These are phyloP conservation scores for Patagioenas fasciata DNA, from an alignment of 2,113 vertebrate species.

Conservation along the genomic window DNA sequence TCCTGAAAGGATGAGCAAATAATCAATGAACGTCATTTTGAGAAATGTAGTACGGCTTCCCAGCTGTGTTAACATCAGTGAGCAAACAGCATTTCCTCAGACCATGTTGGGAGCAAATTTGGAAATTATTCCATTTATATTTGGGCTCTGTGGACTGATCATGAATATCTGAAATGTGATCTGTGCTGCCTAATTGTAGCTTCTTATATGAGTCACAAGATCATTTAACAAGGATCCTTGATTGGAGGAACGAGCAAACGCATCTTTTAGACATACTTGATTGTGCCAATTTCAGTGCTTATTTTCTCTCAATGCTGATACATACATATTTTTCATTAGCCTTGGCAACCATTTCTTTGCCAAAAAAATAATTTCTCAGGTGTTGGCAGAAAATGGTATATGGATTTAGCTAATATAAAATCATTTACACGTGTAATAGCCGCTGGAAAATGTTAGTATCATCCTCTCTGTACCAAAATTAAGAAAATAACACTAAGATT, in stretches of 20 bases:
- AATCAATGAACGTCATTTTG: neutral
- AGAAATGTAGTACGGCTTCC: neutral
- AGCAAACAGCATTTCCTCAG: neutral
- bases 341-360: neutral
- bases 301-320: neutral
- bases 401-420: neutral
- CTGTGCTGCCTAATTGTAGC: slow-evolving; percentile 18
- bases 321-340: neutral
- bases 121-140: neutral
- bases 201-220: slow-evolving; percentile 6
- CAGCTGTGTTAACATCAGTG: neutral
- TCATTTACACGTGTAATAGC: neutral
- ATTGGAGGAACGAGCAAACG: slow-evolving; percentile 4
- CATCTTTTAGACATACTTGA: neutral
- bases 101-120: neutral
- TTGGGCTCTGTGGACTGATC: neutral
- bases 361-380: neutral
- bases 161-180: neutral
- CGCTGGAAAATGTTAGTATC: neutral
- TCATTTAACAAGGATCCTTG: neutral
- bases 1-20: neutral
- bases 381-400: neutral
- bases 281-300: neutral
- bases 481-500: neutral
- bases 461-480: neutral